Evolutionary conservation across 2,888 invertebrate genomes (phyloP), one percentile per base, ranked within the genome.

Genomic region (Epiperipatus broadwayi): DNA sequence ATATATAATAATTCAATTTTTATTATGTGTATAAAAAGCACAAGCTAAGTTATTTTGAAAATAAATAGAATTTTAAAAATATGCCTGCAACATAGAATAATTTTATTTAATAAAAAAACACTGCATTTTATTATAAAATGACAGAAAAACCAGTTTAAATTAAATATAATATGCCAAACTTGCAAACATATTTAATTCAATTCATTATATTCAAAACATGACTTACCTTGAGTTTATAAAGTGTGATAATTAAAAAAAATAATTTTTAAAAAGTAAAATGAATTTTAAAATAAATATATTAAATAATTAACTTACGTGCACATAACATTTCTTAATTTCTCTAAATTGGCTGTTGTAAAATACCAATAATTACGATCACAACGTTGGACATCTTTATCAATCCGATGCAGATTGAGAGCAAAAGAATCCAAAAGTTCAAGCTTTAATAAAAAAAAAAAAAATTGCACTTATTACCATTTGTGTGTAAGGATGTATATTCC

Each of bases 281-380:
- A 21, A 28, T 12, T 19, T 18, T 12, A 14, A 27, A 5, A 16
- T 27, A 12, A n/a, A 12, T 16, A 3, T 2, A 22, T 7, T n/a
- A 39, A 15, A 38, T n/a, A 16, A 15, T 35, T 20, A 5, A 64
- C 76, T 71, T 62, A 85, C 78, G 85, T 85, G 75, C 87, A 87
- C 77, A 93, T 89, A 39, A 93, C 76, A 61, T 89, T 87, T 40
- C 87, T 67, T 20, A 91, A 63, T 57, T 89, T 89, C 51, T 89
- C 85, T 48, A 91, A 65, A 60, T 91, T 91, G 44, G 77, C 75
- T 31, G 73, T 71, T 0, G 75, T 78, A 59, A 91, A 93, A 62
- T 87, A 93, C 60, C 77, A 78, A 56, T 87, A 84, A 58, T 87
- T 89, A 15, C 91, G 67, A 61, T 93, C 91, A 59, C 91, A 93